Percentiles rank a stretch among this genome's conserved stretches.
Conservation (phyloP, 2,113 vertebrate genomes). For the Cinclus cinclus region DNA sequence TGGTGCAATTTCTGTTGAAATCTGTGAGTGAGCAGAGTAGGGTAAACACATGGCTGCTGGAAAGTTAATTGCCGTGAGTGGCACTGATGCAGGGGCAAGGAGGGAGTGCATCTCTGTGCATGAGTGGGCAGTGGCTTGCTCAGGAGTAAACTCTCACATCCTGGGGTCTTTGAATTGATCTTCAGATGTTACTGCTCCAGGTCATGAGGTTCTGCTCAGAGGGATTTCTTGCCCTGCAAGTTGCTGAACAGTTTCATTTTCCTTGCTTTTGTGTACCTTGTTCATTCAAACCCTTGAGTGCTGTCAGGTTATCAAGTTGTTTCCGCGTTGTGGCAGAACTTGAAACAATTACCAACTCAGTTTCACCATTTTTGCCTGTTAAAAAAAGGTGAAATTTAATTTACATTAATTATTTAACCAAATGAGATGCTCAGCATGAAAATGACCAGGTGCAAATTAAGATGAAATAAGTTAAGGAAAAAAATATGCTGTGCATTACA, state of each 20-base stretch:
- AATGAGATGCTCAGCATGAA: not conserved
- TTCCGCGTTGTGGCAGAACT: not conserved
- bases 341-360: conserved; percentile 7
- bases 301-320: not conserved
- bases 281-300: not conserved
- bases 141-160: not conserved
- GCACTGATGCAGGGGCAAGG: rapidly evolving
- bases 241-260: not conserved
- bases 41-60: not conserved
- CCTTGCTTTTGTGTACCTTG: not conserved
- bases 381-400: conserved; percentile 41
- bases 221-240: not conserved
- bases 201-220: not conserved
- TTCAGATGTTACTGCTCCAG: not conserved
- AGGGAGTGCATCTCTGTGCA: not conserved
- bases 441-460: conserved; percentile 52
- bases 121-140: not conserved
- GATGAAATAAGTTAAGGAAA: not conserved
- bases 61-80: rapidly evolving
- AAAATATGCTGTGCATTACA: not conserved
- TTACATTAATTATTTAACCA: conserved; percentile 46
- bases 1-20: not conserved
- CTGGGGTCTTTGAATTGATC: not conserved
- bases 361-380: conserved; percentile 11
- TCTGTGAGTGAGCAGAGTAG: not conserved